These are phyloP conservation scores for Madoqua kirkii DNA, from an alignment of 2,113 vertebrate species.

Conservation along the genomic window DNA sequence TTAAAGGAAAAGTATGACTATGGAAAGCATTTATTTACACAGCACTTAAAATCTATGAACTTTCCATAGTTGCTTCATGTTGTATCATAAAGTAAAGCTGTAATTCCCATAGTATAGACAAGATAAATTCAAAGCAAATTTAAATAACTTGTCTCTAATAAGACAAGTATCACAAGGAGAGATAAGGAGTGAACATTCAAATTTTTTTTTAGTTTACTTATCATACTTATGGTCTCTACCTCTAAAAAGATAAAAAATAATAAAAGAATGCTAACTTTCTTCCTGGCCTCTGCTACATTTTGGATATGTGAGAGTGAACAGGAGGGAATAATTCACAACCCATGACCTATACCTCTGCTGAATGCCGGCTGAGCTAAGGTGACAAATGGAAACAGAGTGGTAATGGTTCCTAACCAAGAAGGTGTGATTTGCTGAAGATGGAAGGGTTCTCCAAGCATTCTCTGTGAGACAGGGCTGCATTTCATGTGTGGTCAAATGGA, in stretches of 20 bases:
- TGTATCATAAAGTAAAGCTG: background rate
- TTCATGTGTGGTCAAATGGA: background rate
- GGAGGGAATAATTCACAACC: background rate
- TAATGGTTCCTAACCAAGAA: background rate
- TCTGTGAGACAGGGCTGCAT: background rate
- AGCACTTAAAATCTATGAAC: background rate
- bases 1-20: constrained; percentile 20
- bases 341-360: background rate
- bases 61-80: background rate
- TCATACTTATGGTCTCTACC: background rate
- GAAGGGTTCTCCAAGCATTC: background rate
- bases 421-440: background rate
- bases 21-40: background rate
- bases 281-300: background rate
- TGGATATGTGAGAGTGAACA: background rate
- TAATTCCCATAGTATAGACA: background rate
- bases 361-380: background rate
- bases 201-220: constrained; percentile 3
- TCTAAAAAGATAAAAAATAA: background rate
- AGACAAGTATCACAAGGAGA: background rate
- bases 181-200: background rate
- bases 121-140: background rate
- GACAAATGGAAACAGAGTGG: constrained; percentile 23
- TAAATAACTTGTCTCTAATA: background rate
- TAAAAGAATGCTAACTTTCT: background rate